These are phyloP conservation scores for Dendroctonus ponderosae DNA, from an alignment of 1,140 invertebrate species.

Conservation along the genomic window DNA sequence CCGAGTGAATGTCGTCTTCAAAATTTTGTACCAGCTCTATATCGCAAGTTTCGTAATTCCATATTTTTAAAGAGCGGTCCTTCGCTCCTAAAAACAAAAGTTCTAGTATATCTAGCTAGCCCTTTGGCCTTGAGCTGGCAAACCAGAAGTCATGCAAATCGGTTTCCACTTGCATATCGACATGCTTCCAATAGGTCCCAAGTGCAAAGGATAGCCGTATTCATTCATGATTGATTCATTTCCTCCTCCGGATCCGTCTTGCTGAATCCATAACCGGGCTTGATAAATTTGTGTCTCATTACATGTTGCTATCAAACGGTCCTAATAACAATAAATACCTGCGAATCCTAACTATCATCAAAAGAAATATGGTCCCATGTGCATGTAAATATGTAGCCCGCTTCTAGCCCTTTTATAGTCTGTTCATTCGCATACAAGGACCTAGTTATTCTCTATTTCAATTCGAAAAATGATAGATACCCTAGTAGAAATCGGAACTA, in stretches of 20 bases:
- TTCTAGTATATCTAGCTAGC: neutral
- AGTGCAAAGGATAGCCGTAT: conserved; percentile 75
- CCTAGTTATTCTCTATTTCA: too few species aligned
- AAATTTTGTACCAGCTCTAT: conserved; percentile 62
- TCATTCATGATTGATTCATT: conserved; percentile 52
- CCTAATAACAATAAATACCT: conserved; percentile 4
- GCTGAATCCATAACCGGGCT: conserved; percentile 57
- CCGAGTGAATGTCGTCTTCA: conserved; percentile 45
- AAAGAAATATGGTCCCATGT: too few species aligned
- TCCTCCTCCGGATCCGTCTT: conserved; percentile 44
- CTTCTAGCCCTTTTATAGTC: too few species aligned
- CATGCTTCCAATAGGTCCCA: conserved; percentile 72
- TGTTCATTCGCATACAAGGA: too few species aligned
- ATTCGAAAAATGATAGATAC: too few species aligned
- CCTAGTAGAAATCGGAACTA: too few species aligned
- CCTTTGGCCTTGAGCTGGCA: neutral
- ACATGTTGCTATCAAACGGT: conserved; percentile 60
- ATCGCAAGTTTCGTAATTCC: conserved; percentile 82
- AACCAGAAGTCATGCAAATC: conserved; percentile 80
- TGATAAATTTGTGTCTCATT: conserved; percentile 63
- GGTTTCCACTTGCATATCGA: conserved; percentile 87
- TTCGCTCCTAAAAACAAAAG: conserved; percentile 40
- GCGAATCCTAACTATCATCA: too few species aligned
- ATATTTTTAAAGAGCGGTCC: conserved; percentile 81
- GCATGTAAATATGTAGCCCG: too few species aligned